phyloP scores from a whole-genome alignment of 1,140 invertebrate species.

The Cydia fagiglandana region DNA sequence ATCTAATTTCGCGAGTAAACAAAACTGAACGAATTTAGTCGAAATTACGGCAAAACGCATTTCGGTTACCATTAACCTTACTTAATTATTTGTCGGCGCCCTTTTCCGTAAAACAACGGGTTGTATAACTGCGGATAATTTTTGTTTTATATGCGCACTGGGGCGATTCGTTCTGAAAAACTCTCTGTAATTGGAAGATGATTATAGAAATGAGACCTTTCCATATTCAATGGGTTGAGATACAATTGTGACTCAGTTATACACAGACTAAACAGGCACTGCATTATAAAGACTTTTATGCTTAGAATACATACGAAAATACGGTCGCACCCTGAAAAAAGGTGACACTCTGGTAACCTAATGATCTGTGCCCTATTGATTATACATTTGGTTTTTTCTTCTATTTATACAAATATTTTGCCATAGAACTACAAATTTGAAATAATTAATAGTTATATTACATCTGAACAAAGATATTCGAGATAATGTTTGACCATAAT shows the following conservation, averaged over 20 bases:
- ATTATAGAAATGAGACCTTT: background rate
- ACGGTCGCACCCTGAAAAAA: too few species aligned
- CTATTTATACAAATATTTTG: too few species aligned
- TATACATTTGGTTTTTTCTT: too few species aligned
- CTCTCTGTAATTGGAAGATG: background rate
- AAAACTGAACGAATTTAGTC: background rate
- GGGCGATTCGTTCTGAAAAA: background rate
- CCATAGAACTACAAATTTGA: too few species aligned
- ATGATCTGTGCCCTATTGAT: too few species aligned
- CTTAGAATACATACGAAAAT: too few species aligned
- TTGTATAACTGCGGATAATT: background rate
- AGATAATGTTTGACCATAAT: too few species aligned
- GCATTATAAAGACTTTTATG: too few species aligned
- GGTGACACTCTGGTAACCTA: too few species aligned
- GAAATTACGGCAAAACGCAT: conserved; percentile 10
- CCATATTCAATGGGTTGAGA: background rate
- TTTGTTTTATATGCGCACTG: conserved; percentile 16
- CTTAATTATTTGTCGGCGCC: background rate
- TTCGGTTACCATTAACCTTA: conserved; percentile 5
- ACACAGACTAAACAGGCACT: too few species aligned
- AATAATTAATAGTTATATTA: too few species aligned
- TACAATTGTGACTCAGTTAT: background rate
- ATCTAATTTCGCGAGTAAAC: background rate
- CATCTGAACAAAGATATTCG: too few species aligned
- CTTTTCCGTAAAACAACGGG: background rate